Evolutionary conservation across 2,888 invertebrate species (phyloP), one percentile per base, ranked within the genome.

Genomic region (Eutolmus rufibarbis): DNA sequence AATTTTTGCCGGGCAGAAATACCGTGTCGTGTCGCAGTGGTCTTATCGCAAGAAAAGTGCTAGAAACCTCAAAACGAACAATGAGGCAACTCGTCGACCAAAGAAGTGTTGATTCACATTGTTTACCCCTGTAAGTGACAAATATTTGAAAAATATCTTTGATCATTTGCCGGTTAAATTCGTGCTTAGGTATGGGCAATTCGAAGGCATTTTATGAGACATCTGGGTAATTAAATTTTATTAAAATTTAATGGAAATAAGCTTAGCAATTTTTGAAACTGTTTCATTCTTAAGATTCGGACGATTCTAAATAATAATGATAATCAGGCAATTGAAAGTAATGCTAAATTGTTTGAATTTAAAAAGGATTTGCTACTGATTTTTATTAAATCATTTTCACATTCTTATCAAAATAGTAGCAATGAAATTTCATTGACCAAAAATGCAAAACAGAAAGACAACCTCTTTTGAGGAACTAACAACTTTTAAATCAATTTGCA

Each of bases 111-210:
- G 37, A 79, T 79, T 46, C 23, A 51, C 79, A 46, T 57, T 66
- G 82, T 82, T 82, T 82, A 34, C 66, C 19, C 31, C 37, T 23
- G 82, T 82, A 82, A 82, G 82, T 82, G 82, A 19, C 37, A 57
- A 57, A 57, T 57, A 82, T 82, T 82, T 51, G 31, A 82, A 82
- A 46, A 82, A 28, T 28, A 37, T 34, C 51, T 51, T 51, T 51
- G 51, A 51, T 51, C 51, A n/a, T 19, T 51, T 51, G 51, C 51
- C 51, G 51, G 51, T 51, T 51, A n/a, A 46, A 46, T 5, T 16
- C n/a, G 7, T 8, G 51, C 7, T 46, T 19, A 19, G 51, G 19
- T n/a, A n/a, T 16, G 51, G 2, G 7, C 19, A 1, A 51, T 51
- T 51, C 43, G 19, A 16, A 51, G 8, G 8, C 51, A 46, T 46